Evolutionary conservation across 2,888 invertebrate species (phyloP).

Genomic region (Timema cristinae): DNA sequence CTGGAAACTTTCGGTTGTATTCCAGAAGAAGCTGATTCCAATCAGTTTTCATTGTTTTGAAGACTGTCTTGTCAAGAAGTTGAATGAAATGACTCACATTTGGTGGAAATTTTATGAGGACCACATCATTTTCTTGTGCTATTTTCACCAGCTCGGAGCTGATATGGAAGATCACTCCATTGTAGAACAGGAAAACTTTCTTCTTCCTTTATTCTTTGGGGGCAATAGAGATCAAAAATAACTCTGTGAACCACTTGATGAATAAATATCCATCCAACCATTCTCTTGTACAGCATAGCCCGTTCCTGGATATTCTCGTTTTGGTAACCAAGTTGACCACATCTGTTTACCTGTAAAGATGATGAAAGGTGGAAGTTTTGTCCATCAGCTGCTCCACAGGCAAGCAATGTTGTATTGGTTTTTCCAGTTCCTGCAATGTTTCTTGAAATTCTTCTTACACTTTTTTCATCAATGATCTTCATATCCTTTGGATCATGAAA

Average conservation of each 20-base stretch:
- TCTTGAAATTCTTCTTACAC: conserved; percentile 6
- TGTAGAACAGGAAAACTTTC: neutral
- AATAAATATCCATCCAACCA: conserved; percentile 11
- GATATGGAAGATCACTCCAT: conserved; percentile 2
- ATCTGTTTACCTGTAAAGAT: conserved; percentile 7
- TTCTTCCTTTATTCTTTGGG: neutral
- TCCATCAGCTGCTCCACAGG: neutral
- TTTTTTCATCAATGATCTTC: conserved; percentile 1
- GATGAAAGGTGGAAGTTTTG: conserved; percentile 8
- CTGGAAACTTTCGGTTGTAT: neutral
- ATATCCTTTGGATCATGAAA: neutral
- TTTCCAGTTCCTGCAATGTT: conserved; percentile 8
- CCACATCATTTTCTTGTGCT: conserved; percentile 1
- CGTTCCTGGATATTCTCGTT: neutral
- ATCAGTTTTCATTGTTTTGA: conserved; percentile 10
- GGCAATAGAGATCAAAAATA: neutral
- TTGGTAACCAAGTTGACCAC: conserved; percentile 7
- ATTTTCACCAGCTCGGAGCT: neutral
- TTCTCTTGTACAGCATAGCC: conserved; percentile 1
- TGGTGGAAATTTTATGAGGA: conserved; percentile 8
- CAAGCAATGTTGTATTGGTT: neutral
- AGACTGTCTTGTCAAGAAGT: conserved; percentile 11
- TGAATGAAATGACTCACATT: conserved; percentile 8
- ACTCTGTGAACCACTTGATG: conserved; percentile 4
- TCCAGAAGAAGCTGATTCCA: conserved; percentile 1